Percentiles rank a stretch among this genome's conserved stretches.
These are phyloP conservation scores for Hipposideros armiger DNA, from an alignment of 2,113 vertebrate species.

Conservation along the genomic window DNA sequence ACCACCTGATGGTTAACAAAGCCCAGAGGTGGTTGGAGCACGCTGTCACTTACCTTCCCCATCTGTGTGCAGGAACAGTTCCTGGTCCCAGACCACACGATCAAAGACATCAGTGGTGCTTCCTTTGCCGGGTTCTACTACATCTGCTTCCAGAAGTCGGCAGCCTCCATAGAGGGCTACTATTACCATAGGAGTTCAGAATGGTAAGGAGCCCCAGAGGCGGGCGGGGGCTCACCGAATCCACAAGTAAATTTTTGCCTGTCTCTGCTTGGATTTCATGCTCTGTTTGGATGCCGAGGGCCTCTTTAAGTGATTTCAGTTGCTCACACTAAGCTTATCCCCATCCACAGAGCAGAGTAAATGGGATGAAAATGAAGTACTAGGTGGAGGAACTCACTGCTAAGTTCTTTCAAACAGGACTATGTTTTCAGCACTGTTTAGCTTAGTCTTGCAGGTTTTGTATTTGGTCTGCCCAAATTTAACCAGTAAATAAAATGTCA, in stretches of 20 bases:
- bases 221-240: background rate
- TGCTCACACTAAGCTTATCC: background rate
- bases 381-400: background rate
- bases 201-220: slow-evolving; percentile 90
- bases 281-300: background rate
- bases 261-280: background rate
- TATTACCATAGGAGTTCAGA: slow-evolving; percentile 99
- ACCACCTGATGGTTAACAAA: background rate
- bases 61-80: slow-evolving; percentile 93
- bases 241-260: background rate
- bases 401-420: background rate
- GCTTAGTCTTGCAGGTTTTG: background rate
- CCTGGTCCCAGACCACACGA: slow-evolving; percentile 98
- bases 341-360: background rate
- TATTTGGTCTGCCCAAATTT: background rate
- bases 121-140: slow-evolving; percentile 99
- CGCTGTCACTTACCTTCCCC: background rate
- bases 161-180: slow-evolving; percentile 98
- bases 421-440: background rate
- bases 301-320: background rate
- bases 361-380: background rate
- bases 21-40: background rate
- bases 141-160: slow-evolving; percentile 99
- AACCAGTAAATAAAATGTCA: background rate
- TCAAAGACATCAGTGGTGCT: slow-evolving; percentile 99